A percentile compares a stretch with the other conserved stretches of the same genome.
These are phyloP conservation scores for Motacilla alba DNA, from an alignment of 2,113 vertebrate genomes.

Conservation along the genomic window DNA sequence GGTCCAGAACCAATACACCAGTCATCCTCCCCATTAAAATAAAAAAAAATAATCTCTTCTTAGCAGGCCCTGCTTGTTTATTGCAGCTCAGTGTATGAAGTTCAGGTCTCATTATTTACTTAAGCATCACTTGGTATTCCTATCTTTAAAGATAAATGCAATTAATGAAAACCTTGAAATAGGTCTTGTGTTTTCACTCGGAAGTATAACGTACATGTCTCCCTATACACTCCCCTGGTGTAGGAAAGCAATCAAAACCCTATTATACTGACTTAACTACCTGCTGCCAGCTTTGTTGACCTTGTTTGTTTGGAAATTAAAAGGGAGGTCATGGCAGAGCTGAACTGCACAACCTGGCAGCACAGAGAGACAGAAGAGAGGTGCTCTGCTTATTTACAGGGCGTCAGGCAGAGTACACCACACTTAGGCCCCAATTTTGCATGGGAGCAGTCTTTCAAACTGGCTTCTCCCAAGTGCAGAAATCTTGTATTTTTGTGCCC, in stretches of 20 bases:
- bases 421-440: neutral
- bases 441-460: neutral
- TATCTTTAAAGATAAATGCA: neutral
- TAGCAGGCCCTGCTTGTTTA: neutral
- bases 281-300: conserved; percentile 41
- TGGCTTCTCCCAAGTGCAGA: neutral
- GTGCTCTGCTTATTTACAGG: neutral
- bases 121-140: neutral
- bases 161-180: conserved; percentile 25
- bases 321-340: neutral
- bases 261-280: conserved; percentile 40
- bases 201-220: neutral
- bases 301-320: conserved; percentile 46
- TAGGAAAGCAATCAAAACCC: conserved; percentile 53
- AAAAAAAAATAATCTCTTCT: neutral
- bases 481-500: neutral
- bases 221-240: neutral
- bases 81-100: neutral
- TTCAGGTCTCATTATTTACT: neutral
- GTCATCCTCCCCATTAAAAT: neutral
- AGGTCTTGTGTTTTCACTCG: neutral
- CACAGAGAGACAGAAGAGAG: neutral
- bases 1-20: neutral
- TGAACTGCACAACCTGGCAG: neutral
- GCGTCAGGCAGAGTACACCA: neutral